These are phyloP conservation scores for Penaeus indicus DNA, from an alignment of 1,140 invertebrate species.

Conservation along the genomic window DNA sequence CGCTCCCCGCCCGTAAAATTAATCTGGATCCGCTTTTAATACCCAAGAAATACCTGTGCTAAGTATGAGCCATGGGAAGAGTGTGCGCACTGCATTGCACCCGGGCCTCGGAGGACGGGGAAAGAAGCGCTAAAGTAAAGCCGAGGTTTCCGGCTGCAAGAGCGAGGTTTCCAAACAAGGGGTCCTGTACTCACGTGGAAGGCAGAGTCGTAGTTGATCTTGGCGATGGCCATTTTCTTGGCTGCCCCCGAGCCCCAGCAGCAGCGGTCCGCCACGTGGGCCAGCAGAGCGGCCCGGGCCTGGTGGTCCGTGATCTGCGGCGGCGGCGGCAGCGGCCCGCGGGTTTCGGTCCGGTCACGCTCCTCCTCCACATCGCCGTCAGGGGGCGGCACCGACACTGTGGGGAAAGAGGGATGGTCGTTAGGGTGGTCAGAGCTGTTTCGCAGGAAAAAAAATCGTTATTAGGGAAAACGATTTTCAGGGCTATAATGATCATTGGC, in stretches of 20 bases:
- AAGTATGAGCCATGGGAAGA: no score
- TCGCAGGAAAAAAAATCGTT: no score
- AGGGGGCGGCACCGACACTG: conserved; percentile 68
- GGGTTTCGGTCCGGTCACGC: conserved; percentile 57
- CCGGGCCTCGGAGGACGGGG: no score
- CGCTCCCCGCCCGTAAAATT: no score
- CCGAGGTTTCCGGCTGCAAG: no score
- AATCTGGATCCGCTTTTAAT: no score
- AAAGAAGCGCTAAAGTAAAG: no score
- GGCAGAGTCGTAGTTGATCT: conserved; percentile 73
- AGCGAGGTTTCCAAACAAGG: not conserved
- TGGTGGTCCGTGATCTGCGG: conserved; percentile 72
- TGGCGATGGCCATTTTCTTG: conserved; percentile 72
- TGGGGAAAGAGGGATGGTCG: not conserved
- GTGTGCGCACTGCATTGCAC: no score
- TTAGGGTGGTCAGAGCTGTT: not conserved
- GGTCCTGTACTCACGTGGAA: conserved; percentile 73
- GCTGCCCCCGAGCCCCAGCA: conserved; percentile 75
- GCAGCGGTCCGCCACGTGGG: conserved; percentile 73
- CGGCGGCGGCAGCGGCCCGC: conserved; percentile 64
- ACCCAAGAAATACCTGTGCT: no score
- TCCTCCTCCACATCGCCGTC: conserved; percentile 58
- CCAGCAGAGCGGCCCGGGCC: conserved; percentile 72
- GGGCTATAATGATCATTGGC: no score
- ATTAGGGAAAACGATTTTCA: no score